A percentile compares a stretch with the other conserved stretches of the same genome.
Evolutionary conservation across 2,888 invertebrate species (phyloP).

Genomic region (Stenichneumon culpator): DNA sequence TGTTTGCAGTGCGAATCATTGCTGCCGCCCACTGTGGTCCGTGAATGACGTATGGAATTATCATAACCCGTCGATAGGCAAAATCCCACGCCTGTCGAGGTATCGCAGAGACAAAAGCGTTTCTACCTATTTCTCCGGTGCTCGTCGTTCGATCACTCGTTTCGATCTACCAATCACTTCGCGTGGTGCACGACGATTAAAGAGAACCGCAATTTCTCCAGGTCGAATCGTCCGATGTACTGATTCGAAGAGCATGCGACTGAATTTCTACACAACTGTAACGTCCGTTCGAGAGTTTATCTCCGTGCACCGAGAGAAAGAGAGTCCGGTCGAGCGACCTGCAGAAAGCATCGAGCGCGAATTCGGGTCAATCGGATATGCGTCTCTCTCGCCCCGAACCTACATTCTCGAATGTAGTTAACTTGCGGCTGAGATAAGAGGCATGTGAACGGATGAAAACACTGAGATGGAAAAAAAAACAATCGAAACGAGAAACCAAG

Average conservation of each 20-base stretch:
- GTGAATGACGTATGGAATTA: conserved; percentile 70
- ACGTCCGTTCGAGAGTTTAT: conserved; percentile 42
- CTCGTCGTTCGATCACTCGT: conserved; percentile 9
- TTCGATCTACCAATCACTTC: not conserved
- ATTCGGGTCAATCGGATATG: conserved; percentile 74
- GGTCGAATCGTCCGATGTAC: conserved; percentile 8
- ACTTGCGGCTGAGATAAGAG: conserved; percentile 54
- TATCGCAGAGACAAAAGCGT: conserved; percentile 40
- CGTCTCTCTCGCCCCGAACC: conserved; percentile 31
- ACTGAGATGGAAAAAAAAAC: not conserved
- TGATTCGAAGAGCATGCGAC: not conserved
- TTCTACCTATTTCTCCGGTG: not conserved
- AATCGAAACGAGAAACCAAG: conserved; percentile 24
- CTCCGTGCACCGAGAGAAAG: conserved; percentile 40
- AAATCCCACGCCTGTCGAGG: conserved; percentile 63
- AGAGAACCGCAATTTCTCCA: conserved; percentile 42
- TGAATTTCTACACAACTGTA: conserved; percentile 17
- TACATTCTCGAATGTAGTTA: conserved; percentile 16
- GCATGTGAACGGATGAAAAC: conserved; percentile 40
- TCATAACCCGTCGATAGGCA: conserved; percentile 71
- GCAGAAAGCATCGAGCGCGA: conserved; percentile 54
- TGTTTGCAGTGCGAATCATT: conserved; percentile 42
- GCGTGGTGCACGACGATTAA: not conserved
- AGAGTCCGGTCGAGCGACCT: conserved; percentile 69
- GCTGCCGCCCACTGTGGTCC: conserved; percentile 60